A percentile compares a stretch with the other conserved stretches of the same genome.
phyloP scores from a whole-genome alignment of 2,797 vertebrate species.

The Darevskia nairensis region DNA sequence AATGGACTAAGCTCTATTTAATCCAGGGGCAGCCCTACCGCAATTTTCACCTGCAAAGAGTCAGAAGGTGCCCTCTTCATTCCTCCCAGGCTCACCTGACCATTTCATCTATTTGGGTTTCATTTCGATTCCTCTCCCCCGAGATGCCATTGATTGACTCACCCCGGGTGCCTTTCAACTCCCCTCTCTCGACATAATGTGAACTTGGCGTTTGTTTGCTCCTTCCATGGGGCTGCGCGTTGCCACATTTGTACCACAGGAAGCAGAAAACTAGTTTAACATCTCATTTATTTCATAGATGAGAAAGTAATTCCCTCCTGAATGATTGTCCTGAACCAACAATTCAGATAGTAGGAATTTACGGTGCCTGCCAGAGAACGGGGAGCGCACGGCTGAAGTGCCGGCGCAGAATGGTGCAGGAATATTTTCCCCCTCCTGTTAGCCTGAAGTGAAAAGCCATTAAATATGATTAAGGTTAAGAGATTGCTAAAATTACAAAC shows the following conservation, averaged over 20 bases:
- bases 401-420: conserved; percentile 70
- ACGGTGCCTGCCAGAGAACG: conserved; percentile 74
- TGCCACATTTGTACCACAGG: conserved; percentile 71
- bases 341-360: conserved; percentile 82
- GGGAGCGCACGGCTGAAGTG: conserved; percentile 69
- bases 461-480: conserved; percentile 88
- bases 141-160: fast-evolving
- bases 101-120: fast-evolving
- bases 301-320: conserved; percentile 85
- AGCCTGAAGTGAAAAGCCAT: conserved; percentile 86
- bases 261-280: conserved; percentile 84
- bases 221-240: conserved; percentile 48
- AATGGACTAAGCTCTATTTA: not conserved
- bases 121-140: not conserved
- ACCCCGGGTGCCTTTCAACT: fast-evolving
- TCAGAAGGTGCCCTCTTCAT: no score
- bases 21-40: no score
- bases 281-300: conserved; percentile 85
- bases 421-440: conserved; percentile 77
- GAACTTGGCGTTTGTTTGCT: conserved; percentile 35
- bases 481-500: conserved; percentile 87
- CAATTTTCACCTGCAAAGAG: not conserved
- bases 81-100: fast-evolving
- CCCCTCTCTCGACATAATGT: not conserved
- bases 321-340: conserved; percentile 83